Evolutionary conservation across 2,113 vertebrate species (phyloP).

Genomic region (Carettochelys insculpta): DNA sequence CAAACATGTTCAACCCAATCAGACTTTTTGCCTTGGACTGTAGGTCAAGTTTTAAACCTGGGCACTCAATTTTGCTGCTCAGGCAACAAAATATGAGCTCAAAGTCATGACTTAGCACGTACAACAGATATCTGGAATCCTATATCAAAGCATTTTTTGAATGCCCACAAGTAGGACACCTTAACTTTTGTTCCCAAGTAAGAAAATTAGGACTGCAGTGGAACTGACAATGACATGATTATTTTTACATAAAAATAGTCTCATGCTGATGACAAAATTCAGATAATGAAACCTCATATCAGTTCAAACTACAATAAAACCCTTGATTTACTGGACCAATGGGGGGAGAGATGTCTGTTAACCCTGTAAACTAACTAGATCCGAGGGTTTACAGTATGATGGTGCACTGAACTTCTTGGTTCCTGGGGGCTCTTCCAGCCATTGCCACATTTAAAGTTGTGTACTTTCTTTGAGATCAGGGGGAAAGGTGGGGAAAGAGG

Average conservation of each 20-base stretch:
- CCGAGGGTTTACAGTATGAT: no score
- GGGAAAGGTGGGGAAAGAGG: no score
- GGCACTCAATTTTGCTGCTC: not conserved
- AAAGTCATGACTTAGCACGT: not conserved
- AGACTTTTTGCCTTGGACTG: not conserved
- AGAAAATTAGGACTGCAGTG: not conserved
- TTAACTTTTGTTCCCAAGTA: not conserved
- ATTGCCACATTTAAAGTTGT: no score
- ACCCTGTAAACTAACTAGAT: no score
- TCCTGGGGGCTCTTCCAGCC: no score
- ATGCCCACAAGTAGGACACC: not conserved
- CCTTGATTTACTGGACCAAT: no score
- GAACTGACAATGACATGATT: not conserved
- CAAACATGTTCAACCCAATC: not conserved
- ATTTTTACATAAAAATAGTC: not conserved
- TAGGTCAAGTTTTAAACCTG: not conserved
- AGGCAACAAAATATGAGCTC: not conserved
- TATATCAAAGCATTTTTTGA: not conserved
- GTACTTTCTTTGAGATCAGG: no score
- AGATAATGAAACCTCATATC: not conserved
- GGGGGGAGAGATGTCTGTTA: no score
- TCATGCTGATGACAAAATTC: not conserved
- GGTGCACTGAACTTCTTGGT: no score
- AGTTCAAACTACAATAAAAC: not conserved
- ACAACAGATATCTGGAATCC: not conserved